Percentiles rank a stretch among this genome's conserved stretches.
phyloP scores from a whole-genome alignment of 64 coral and sea anemone species.

The Stichodactyla helianthus region DNA sequence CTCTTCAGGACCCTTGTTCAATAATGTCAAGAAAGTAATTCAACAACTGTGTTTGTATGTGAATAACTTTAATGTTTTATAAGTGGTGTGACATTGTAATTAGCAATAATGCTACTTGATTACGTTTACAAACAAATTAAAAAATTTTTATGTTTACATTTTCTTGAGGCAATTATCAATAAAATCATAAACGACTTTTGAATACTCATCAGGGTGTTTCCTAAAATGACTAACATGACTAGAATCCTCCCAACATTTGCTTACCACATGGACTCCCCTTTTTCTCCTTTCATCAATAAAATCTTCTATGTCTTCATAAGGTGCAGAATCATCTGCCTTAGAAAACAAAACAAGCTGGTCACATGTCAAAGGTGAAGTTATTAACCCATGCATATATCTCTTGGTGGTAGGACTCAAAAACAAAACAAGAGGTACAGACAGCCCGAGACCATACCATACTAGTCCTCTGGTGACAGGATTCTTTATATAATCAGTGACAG shows the following conservation, averaged over 20 bases:
- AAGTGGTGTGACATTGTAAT: too few species aligned
- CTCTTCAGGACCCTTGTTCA: too few species aligned
- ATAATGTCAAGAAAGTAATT: too few species aligned
- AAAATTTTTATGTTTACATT: background rate
- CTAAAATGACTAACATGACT: conserved; percentile 91
- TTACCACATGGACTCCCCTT: conserved; percentile 48
- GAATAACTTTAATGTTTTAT: too few species aligned
- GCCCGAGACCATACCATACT: conserved; percentile 57
- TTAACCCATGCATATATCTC: conserved; percentile 52
- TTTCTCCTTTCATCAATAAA: conserved; percentile 55
- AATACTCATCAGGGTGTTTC: conserved; percentile 79
- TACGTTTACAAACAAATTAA: background rate
- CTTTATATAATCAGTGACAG: conserved; percentile 50
- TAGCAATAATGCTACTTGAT: background rate
- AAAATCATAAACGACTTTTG: conserved; percentile 38
- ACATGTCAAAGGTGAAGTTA: conserved; percentile 29
- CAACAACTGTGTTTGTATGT: too few species aligned
- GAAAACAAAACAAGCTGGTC: conserved; percentile 79
- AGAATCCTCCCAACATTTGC: conserved; percentile 84
- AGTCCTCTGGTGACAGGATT: conserved; percentile 48
- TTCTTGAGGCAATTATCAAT: conserved; percentile 10
- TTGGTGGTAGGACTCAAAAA: conserved; percentile 41
- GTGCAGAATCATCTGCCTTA: conserved; percentile 70
- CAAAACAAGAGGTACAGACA: conserved; percentile 39
- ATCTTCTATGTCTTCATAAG: conserved; percentile 63